These are phyloP conservation scores for Parasteatoda lunata DNA, from an alignment of 2,888 invertebrate genomes.

Conservation along the genomic window DNA sequence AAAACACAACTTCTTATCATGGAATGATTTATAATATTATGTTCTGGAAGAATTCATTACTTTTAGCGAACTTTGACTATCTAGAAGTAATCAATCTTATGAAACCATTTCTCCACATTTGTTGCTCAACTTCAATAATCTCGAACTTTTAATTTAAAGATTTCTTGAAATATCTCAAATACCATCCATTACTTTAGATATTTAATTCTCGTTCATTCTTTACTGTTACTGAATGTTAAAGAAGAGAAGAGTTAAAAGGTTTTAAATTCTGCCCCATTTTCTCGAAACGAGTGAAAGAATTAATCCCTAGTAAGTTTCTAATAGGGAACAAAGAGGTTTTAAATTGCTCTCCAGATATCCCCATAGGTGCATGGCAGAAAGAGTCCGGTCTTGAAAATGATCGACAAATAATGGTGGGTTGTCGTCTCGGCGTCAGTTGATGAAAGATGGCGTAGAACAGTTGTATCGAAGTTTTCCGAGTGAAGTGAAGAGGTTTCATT, in stretches of 20 bases:
- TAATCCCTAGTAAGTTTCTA: background rate
- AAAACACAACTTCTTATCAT: too few species aligned
- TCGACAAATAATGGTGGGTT: conserved; percentile 38
- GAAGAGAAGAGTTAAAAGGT: background rate
- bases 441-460: conserved; percentile 18
- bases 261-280: background rate
- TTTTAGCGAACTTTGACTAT: too few species aligned
- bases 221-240: background rate
- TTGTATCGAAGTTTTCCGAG: conserved; percentile 20
- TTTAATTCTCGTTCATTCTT: too few species aligned
- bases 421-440: background rate
- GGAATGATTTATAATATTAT: too few species aligned
- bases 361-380: background rate
- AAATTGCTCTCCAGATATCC: background rate
- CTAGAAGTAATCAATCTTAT: too few species aligned
- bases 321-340: conserved; percentile 5
- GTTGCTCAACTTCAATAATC: too few species aligned
- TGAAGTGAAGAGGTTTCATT: conserved; percentile 10
- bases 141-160: too few species aligned
- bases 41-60: too few species aligned
- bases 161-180: too few species aligned
- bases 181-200: too few species aligned
- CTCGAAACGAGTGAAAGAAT: background rate
- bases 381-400: conserved; percentile 9
- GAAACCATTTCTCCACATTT: too few species aligned